These are phyloP conservation scores for Pelagia noctiluca DNA, from an alignment of 30 jellyfish, hydroid and myxozoan species.

Conservation along the genomic window DNA sequence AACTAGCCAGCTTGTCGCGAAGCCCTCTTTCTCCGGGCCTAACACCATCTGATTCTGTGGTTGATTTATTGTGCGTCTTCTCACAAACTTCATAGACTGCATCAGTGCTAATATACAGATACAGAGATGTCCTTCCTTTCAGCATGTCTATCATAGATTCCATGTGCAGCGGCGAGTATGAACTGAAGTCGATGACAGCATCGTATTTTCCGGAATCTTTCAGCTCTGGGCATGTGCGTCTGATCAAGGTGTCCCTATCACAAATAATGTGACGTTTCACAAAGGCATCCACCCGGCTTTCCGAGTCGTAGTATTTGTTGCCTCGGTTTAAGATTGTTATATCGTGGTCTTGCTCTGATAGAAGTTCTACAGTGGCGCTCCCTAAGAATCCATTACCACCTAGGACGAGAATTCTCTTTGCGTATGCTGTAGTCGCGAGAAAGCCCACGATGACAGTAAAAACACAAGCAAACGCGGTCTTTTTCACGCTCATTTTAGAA, in stretches of 20 bases:
- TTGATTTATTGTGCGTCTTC: slow-evolving; percentile 62
- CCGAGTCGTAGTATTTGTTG: slow-evolving; percentile 78
- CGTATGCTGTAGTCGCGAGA: slow-evolving; percentile 10
- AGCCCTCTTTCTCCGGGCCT: slow-evolving; percentile 41
- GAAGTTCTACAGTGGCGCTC: slow-evolving; percentile 66
- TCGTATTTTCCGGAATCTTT: slow-evolving; percentile 73
- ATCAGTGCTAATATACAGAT: slow-evolving; percentile 84
- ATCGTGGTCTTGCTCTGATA: slow-evolving; percentile 45
- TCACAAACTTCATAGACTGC: slow-evolving; percentile 91
- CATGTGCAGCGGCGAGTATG: slow-evolving; percentile 78
- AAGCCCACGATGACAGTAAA: background rate
- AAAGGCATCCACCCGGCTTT: slow-evolving; percentile 36
- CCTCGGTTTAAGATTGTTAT: slow-evolving; percentile 84
- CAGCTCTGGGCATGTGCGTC: slow-evolving; percentile 76
- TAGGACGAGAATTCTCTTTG: slow-evolving; percentile 67
- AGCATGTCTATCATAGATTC: slow-evolving; percentile 84
- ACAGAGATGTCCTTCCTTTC: slow-evolving; percentile 74
- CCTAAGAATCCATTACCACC: slow-evolving; percentile 99
- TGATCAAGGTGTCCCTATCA: slow-evolving; percentile 86
- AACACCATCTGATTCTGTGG: slow-evolving; percentile 76
- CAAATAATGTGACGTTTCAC: slow-evolving; percentile 60
- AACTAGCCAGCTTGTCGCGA: slow-evolving; percentile 47
- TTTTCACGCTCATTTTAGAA: too few species aligned
- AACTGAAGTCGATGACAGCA: slow-evolving; percentile 90
- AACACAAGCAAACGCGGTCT: background rate